A percentile compares a stretch with the other conserved stretches of the same genome.
Conservation (phyloP, 2,113 vertebrate species). For the Axis porcinus region DNA sequence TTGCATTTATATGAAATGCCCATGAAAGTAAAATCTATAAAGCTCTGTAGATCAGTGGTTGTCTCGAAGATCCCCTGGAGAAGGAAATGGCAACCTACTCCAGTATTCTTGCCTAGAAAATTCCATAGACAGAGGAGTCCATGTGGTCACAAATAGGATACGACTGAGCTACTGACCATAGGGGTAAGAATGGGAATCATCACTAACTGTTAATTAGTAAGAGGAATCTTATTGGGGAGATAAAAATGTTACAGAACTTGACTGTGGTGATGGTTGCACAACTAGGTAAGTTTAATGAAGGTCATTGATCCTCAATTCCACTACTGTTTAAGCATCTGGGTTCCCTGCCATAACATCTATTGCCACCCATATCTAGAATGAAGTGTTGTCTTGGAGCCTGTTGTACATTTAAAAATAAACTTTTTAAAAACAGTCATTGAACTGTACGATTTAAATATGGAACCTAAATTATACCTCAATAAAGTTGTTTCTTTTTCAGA, state of each 20-base stretch:
- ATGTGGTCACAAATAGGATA: background rate
- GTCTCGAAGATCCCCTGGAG: background rate
- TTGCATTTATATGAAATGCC: background rate
- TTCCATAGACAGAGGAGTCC: background rate
- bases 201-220: background rate
- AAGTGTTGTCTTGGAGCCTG: background rate
- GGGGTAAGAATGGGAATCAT: background rate
- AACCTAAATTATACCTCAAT: slow-evolving; percentile 1
- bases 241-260: background rate
- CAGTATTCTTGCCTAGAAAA: background rate
- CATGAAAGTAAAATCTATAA: background rate
- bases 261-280: background rate
- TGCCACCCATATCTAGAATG: background rate
- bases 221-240: background rate
- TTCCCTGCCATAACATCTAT: background rate
- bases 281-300: background rate
- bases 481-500: background rate
- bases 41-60: background rate
- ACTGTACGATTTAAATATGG: background rate
- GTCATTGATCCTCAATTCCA: background rate
- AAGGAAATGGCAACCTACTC: background rate
- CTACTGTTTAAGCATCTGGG: background rate
- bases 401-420: background rate
- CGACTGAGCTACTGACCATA: background rate
- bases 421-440: background rate